Percentiles rank a stretch among this genome's conserved stretches.
phyloP scores from a whole-genome alignment of 2,113 vertebrate species.

The Myotis lucifugus region DNA sequence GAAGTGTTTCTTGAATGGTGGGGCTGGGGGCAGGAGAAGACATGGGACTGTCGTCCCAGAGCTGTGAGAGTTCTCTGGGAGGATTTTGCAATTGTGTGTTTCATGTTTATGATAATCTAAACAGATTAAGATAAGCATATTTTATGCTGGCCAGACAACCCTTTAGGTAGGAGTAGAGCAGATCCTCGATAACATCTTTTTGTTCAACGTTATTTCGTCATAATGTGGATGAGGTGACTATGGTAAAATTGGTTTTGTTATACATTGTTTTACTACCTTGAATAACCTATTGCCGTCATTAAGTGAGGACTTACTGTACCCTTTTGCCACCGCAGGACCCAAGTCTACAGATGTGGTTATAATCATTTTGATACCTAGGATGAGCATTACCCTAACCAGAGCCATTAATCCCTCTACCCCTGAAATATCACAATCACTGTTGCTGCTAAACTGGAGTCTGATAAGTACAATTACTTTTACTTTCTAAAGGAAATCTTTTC shows the following conservation, averaged over 20 bases:
- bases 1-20: not conserved
- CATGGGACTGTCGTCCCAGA: accelerated
- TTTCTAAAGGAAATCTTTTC: constrained; percentile 18
- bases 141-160: not conserved
- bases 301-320: not conserved
- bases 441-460: not conserved
- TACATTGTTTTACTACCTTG: not conserved
- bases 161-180: not conserved
- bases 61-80: not conserved
- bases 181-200: not conserved
- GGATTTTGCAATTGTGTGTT: not conserved
- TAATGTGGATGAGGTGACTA: not conserved
- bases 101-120: not conserved
- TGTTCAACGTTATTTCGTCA: not conserved
- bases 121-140: not conserved
- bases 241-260: not conserved
- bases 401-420: not conserved
- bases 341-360: not conserved
- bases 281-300: not conserved
- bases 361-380: not conserved
- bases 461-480: not conserved
- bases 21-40: too few relatives aligned
- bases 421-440: not conserved
- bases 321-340: not conserved
- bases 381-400: not conserved